These are phyloP conservation scores for Mercenaria mercenaria DNA, from an alignment of 1,140 invertebrate species.

Conservation along the genomic window DNA sequence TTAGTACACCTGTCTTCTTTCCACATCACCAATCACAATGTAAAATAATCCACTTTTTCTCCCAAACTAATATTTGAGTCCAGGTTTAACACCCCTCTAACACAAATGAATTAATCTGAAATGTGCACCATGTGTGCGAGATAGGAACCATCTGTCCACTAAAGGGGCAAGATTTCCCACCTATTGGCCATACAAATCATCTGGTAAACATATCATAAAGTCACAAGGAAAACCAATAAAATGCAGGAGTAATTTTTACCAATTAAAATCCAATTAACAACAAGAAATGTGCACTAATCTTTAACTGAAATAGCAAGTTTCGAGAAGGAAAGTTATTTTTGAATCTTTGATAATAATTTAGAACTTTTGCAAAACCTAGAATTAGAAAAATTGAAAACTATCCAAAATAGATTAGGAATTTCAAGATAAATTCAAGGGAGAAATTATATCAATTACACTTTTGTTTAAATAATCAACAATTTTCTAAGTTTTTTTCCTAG, in stretches of 20 bases:
- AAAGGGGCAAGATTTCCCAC: slow-evolving; percentile 9
- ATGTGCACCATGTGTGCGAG: slow-evolving; percentile 11
- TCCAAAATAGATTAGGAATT: background rate
- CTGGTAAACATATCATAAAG: slow-evolving; percentile 7
- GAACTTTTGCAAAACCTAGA: background rate
- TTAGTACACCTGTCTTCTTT: background rate
- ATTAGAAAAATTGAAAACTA: background rate
- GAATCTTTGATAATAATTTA: background rate
- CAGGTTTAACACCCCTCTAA: background rate
- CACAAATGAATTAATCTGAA: slow-evolving; percentile 19
- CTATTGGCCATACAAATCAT: background rate
- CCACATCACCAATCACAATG: background rate
- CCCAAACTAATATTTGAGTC: too few species aligned
- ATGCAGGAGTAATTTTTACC: background rate
- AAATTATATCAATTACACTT: background rate
- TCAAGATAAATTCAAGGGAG: background rate
- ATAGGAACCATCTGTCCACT: slow-evolving; percentile 31
- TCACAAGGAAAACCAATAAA: slow-evolving; percentile 4
- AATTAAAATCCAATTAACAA: slow-evolving; percentile 20
- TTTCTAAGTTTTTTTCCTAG: too few species aligned
- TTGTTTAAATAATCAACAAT: too few species aligned
- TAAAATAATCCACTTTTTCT: background rate
- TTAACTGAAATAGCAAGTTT: background rate
- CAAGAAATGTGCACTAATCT: background rate
- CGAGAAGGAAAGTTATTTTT: background rate